Percentiles rank a stretch among this genome's conserved stretches.
phyloP scores from a whole-genome alignment of 2,797 vertebrate species.

The Scyliorhinus canicula region DNA sequence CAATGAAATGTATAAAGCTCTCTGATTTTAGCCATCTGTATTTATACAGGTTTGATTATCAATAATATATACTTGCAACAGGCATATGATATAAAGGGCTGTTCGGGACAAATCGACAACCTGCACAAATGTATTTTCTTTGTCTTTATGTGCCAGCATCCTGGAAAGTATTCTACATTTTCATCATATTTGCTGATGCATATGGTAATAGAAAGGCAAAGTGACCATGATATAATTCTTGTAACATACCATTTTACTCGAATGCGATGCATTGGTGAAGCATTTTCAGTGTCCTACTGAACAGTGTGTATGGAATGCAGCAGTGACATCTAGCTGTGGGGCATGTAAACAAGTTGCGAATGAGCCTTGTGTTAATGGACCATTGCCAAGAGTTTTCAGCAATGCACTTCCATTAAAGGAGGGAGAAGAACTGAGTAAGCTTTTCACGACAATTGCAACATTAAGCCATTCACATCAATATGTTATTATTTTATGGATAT shows the following conservation, averaged over 20 bases:
- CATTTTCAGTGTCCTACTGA: background rate
- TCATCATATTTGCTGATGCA: background rate
- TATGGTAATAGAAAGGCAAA: background rate
- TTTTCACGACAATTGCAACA: background rate
- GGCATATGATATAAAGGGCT: background rate
- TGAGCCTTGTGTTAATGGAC: background rate
- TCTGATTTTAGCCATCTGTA: background rate
- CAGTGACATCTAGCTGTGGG: slow-evolving; percentile 12
- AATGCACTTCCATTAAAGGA: background rate
- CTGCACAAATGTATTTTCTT: background rate
- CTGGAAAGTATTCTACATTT: background rate
- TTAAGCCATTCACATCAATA: background rate
- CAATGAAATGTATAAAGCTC: background rate
- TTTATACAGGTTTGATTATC: background rate
- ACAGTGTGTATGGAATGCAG: background rate
- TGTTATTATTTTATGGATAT: background rate
- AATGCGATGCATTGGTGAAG: background rate
- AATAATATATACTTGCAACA: background rate
- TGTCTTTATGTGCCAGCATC: background rate
- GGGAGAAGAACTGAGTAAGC: too few relatives aligned
- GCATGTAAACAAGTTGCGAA: background rate
- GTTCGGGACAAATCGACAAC: background rate
- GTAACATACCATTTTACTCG: background rate
- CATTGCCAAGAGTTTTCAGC: background rate
- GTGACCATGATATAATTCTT: background rate